A percentile compares a stretch with the other conserved stretches of the same genome.
phyloP scores from a whole-genome alignment of 2,888 invertebrate genomes.

The Pachliopta kotzebuea region DNA sequence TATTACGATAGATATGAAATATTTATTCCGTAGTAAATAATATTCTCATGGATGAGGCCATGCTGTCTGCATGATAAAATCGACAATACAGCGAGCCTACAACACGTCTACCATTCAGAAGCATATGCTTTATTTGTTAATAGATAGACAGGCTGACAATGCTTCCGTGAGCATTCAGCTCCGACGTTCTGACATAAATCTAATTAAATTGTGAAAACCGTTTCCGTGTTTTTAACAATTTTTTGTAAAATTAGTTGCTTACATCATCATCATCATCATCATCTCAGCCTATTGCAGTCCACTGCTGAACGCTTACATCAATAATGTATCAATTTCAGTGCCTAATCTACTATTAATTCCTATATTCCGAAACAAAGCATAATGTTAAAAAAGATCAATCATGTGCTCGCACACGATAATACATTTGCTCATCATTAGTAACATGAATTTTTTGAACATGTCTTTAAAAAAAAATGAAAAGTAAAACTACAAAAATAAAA shows the following conservation, averaged over 20 bases:
- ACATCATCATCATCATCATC: no score
- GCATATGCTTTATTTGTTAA: conserved; percentile 58
- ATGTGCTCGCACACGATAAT: no score
- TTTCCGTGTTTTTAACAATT: conserved; percentile 19
- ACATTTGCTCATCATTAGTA: no score
- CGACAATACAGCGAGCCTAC: conserved; percentile 50
- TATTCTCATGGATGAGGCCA: conserved; percentile 40
- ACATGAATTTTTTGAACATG: no score
- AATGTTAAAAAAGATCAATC: no score
- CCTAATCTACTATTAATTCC: no score
- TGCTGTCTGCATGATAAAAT: conserved; percentile 44
- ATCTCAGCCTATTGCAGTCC: no score
- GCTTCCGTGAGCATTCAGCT: conserved; percentile 44
- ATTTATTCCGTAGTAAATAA: conserved; percentile 35
- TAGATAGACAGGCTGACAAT: conserved; percentile 54
- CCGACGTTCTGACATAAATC: conserved; percentile 42
- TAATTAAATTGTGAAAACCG: conserved; percentile 47
- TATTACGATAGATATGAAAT: not conserved
- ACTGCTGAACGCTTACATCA: not conserved
- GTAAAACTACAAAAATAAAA: no score
- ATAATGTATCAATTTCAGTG: not conserved
- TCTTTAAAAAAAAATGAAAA: no score
- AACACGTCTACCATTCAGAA: conserved; percentile 56
- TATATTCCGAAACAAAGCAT: no score
- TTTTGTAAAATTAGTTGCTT: no score